phyloP scores from a whole-genome alignment of 1,140 invertebrate species.

The Calosoma granatense region DNA sequence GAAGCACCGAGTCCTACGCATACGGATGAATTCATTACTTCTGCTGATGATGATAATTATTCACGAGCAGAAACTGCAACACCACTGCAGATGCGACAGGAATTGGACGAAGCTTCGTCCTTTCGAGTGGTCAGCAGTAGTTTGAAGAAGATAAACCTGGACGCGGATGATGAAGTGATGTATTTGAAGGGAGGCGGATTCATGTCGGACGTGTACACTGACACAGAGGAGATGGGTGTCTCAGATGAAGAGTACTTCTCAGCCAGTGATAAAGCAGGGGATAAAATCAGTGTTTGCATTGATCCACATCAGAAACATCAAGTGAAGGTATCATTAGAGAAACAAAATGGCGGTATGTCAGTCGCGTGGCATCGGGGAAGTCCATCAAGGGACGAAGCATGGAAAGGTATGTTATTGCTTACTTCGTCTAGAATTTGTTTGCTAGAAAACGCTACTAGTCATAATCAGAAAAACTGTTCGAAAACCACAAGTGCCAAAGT shows the following conservation, averaged over 20 bases:
- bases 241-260: slow-evolving; percentile 21
- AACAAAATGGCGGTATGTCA: background rate
- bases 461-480: too few species aligned
- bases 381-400: too few species aligned
- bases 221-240: slow-evolving; percentile 40
- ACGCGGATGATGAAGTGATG: slow-evolving; percentile 34
- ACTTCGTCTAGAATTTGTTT: too few species aligned
- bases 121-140: slow-evolving; percentile 36
- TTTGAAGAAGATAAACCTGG: slow-evolving; percentile 33
- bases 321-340: background rate
- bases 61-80: slow-evolving; percentile 23
- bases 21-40: slow-evolving; percentile 41
- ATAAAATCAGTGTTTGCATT: too few species aligned
- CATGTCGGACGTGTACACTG: slow-evolving; percentile 34
- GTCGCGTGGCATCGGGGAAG: background rate
- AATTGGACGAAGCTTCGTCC: slow-evolving; percentile 32
- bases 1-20: slow-evolving; percentile 33
- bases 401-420: too few species aligned
- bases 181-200: slow-evolving; percentile 37
- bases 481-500: too few species aligned
- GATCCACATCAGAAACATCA: too few species aligned
- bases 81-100: slow-evolving; percentile 28
- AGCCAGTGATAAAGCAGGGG: background rate
- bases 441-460: too few species aligned
- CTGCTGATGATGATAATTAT: slow-evolving; percentile 37